Conservation (phyloP, 2,797 vertebrate species). For the Gallirallus australis region DNA sequence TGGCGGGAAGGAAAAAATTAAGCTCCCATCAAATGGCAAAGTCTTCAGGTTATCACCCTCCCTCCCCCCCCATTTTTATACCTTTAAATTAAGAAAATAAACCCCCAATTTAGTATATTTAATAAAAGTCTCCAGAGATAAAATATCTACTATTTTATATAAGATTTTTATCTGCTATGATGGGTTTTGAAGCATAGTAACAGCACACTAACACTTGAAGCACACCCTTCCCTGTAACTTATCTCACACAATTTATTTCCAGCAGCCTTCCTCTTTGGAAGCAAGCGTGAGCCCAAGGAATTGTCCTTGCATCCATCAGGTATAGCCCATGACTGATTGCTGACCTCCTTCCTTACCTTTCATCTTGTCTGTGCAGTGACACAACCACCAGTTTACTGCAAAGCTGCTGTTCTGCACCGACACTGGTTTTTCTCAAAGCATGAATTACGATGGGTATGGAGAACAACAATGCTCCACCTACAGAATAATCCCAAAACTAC, state of each 20-base stretch:
- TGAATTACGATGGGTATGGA: rapidly evolving
- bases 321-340: neutral
- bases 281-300: neutral
- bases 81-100: neutral
- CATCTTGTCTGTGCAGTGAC: neutral
- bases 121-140: neutral
- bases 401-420: neutral
- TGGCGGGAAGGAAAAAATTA: neutral
- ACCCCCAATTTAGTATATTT: neutral
- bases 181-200: neutral
- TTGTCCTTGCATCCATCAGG: neutral
- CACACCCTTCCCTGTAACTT: neutral
- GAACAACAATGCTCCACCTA: neutral
- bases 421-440: neutral
- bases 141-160: neutral
- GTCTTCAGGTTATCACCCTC: neutral
- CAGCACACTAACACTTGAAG: neutral
- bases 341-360: neutral
- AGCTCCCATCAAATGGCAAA: neutral
- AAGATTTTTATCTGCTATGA: neutral
- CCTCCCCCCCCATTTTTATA: neutral
- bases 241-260: neutral
- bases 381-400: neutral
- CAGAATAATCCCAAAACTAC: neutral
- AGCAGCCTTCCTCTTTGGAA: neutral